A percentile compares a stretch with the other conserved stretches of the same genome.
Conservation (phyloP, 2,888 invertebrate species). For the Pilophorus perplexus region DNA sequence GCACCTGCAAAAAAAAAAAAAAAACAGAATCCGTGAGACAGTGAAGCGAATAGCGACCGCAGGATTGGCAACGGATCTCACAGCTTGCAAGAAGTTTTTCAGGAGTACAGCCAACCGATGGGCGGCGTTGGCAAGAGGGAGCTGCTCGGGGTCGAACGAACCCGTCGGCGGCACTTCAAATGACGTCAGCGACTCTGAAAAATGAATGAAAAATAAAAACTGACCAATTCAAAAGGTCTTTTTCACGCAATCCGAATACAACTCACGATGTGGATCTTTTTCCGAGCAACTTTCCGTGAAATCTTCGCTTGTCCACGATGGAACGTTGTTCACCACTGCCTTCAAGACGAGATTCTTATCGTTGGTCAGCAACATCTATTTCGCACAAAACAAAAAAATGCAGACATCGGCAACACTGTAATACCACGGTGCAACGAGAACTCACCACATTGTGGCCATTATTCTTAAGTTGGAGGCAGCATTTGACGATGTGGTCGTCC, state of each 20-base stretch:
- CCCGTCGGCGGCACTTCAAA: conserved; percentile 16
- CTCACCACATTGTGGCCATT: conserved; percentile 41
- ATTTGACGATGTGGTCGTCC: conserved; percentile 44
- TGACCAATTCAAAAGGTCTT: too few species aligned
- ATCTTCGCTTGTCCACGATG: conserved; percentile 6
- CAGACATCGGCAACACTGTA: background rate
- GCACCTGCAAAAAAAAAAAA: conserved; percentile 4
- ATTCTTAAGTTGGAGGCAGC: conserved; percentile 38
- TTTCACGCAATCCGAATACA: too few species aligned
- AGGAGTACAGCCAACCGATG: conserved; percentile 3
- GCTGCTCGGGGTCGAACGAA: background rate
- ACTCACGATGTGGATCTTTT: too few species aligned
- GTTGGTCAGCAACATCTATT: conserved; percentile 21
- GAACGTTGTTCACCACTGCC: conserved; percentile 11
- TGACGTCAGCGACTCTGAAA: conserved; percentile 3
- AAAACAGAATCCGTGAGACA: too few species aligned
- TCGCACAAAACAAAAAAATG: too few species aligned
- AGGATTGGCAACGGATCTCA: background rate
- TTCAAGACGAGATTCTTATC: conserved; percentile 33
- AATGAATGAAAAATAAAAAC: too few species aligned
- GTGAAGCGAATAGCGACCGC: background rate
- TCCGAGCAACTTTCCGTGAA: background rate
- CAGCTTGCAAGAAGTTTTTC: conserved; percentile 9
- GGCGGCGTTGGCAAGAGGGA: background rate
- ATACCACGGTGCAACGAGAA: background rate